Evolutionary conservation across 2,797 vertebrate species (phyloP).

Genomic region (Argentina silus): DNA sequence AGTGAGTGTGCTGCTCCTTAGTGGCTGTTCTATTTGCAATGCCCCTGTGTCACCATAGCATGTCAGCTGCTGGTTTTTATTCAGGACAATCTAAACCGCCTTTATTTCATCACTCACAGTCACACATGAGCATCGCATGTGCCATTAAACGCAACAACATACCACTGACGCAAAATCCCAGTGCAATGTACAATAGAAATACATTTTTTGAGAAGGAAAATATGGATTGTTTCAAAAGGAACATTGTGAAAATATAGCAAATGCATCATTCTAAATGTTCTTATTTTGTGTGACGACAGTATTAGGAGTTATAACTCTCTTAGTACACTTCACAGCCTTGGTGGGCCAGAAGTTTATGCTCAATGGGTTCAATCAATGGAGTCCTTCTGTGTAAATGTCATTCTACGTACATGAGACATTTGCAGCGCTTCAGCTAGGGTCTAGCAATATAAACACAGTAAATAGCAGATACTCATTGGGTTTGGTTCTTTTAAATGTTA

Average conservation of each 20-base stretch:
- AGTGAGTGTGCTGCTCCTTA: conserved; percentile 52
- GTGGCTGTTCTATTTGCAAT: conserved; percentile 61
- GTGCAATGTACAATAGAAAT: background rate
- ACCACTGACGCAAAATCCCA: background rate
- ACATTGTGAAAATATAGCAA: conserved; percentile 22
- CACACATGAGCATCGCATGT: conserved; percentile 30
- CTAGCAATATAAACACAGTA: background rate
- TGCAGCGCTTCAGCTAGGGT: conserved; percentile 14
- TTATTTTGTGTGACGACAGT: background rate
- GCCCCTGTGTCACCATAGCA: conserved; percentile 53
- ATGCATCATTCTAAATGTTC: conserved; percentile 53
- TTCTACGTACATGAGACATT: too few species aligned
- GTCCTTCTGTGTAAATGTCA: too few species aligned
- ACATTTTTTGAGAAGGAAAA: conserved; percentile 37
- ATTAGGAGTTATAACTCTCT: too few species aligned
- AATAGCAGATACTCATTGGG: background rate
- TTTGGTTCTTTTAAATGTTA: background rate
- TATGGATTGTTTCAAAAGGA: background rate
- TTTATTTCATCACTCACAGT: conserved; percentile 56
- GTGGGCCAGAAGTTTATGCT: background rate
- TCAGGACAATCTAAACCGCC: conserved; percentile 52
- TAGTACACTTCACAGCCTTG: too few species aligned
- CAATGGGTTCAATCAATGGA: background rate
- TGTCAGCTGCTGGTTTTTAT: conserved; percentile 64
- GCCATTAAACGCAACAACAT: background rate